Percentiles rank a stretch among this genome's conserved stretches.
These are phyloP conservation scores for Drosophila baimaii DNA, from an alignment of 1,140 invertebrate species.

Conservation along the genomic window DNA sequence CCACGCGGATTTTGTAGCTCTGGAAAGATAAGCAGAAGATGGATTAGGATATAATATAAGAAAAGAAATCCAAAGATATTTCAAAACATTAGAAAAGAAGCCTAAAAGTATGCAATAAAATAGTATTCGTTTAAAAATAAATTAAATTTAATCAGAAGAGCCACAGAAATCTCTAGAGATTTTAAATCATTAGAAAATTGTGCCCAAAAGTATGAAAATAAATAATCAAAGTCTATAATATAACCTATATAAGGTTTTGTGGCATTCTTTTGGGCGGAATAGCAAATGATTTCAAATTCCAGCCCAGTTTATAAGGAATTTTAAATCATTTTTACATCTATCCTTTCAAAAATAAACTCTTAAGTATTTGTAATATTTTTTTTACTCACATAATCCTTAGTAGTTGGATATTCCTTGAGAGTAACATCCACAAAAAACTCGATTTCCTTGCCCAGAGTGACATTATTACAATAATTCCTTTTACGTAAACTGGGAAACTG, in stretches of 20 bases:
- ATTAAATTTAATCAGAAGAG: no score
- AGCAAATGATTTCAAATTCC: neutral
- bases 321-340: neutral
- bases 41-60: neutral
- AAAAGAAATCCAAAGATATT: neutral
- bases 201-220: neutral
- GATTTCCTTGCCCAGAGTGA: constrained; percentile 86
- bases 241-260: neutral
- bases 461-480: constrained; percentile 85
- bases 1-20: constrained; percentile 70
- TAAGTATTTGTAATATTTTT: neutral
- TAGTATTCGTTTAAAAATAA: no score
- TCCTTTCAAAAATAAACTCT: neutral
- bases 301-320: neutral
- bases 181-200: neutral
- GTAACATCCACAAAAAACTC: constrained; percentile 86
- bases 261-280: neutral
- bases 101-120: no score
- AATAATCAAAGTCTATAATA: neutral
- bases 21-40: neutral
- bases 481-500: constrained; percentile 71
- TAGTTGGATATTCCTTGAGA: constrained; percentile 85
- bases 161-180: neutral
- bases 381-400: constrained; percentile 81
- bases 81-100: neutral